Conservation (phyloP, 2,797 vertebrate genomes). For the Monodelphis domestica region DNA sequence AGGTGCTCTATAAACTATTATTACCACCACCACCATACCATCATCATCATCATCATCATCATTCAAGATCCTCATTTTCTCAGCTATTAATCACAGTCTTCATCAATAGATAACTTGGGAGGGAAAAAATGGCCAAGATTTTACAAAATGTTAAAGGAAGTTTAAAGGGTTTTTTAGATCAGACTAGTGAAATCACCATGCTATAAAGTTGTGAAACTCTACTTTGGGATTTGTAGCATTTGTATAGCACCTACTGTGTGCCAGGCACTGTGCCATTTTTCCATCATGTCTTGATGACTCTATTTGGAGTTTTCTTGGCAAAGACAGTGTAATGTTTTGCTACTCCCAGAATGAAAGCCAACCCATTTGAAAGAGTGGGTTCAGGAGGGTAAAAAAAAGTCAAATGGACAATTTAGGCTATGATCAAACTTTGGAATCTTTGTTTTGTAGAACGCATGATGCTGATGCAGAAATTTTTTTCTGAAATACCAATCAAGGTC, state of each 20-base stretch:
- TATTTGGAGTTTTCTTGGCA: too few species aligned
- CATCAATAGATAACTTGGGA: not conserved
- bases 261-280: too few species aligned
- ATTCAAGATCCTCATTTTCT: not conserved
- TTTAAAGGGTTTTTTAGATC: not conserved
- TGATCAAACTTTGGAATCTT: not conserved
- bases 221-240: not conserved
- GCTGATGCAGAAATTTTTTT: not conserved
- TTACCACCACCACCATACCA: not conserved
- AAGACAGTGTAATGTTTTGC: too few species aligned
- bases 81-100: not conserved
- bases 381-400: not conserved
- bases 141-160: not conserved
- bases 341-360: not conserved
- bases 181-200: not conserved
- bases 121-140: not conserved
- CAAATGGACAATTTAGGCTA: not conserved
- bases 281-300: too few species aligned
- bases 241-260: too few species aligned
- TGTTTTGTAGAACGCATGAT: not conserved
- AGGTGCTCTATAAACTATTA: too few species aligned
- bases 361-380: not conserved
- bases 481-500: not conserved
- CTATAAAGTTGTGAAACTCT: not conserved
- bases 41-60: not conserved